Base-by-base conservation (phyloP, 1,140 invertebrate species). In the Bombus superbus region DNA sequence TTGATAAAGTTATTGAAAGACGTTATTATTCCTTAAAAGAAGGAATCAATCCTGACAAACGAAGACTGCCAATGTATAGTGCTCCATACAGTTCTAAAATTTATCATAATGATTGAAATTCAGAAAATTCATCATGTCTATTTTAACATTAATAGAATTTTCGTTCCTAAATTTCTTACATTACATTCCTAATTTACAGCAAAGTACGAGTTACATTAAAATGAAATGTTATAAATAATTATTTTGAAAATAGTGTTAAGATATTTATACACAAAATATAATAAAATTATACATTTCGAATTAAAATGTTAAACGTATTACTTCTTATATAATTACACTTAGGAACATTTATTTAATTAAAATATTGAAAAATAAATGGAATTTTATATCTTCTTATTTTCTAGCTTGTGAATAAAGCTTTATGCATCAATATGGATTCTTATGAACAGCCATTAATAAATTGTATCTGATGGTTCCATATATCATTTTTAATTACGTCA, bases 1-100 rank as follows among this genome's bases (percentile, higher is more conserved):
- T 99, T 95, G 99, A 99, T 95, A 98, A 98, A 96, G 98, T 98
- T 13, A 98, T 98, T 86, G 97, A 98, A 94, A 96, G 97, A 86
- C 96, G 97, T 75, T 97, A 97, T 90, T 96, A 97, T 87, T 95
- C 90, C 1, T 86, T 95, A 10, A 95, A 95, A 59, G 96, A 96
- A 75, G 91, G 89, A 47, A 92, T 95, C 10, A 96, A 95, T 83
- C 95, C 95, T 32, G 96, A 96, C 81, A 96, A 96, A 86, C 94
- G 96, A 69, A 95, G 95, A 91, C 89, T 96, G 35, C 95, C 95
- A 18, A 91, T 95, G 6, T 96, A 96, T 85, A 94, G 94, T 64
- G 94, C 95, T 77, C 89, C 95, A 0, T 95, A 95, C 18, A 96
- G 94, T 64, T 94, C 96, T n/a, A 96, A 96, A 89, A 94, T 96